Evolutionary conservation across 2,113 vertebrate species (phyloP).

Genomic region (Thalassoma bifasciatum): DNA sequence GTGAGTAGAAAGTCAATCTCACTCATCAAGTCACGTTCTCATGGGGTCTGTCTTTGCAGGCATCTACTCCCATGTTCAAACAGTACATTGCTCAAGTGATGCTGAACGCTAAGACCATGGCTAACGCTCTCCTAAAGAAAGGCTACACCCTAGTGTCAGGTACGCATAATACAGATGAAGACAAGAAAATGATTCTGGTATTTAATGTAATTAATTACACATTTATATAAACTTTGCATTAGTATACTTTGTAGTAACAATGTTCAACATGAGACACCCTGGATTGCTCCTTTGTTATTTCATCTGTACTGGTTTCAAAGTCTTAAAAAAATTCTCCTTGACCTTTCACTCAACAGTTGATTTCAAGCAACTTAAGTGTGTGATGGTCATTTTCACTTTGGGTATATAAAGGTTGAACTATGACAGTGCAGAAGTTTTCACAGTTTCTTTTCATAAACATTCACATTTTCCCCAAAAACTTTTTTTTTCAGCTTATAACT

Average conservation of each 20-base stretch:
- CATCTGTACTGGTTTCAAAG: conserved; percentile 40
- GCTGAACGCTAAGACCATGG: conserved; percentile 90
- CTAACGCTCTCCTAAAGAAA: conserved; percentile 85
- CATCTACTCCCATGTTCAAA: conserved; percentile 87
- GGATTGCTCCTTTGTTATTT: conserved; percentile 7
- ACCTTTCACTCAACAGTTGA: conserved; percentile 31
- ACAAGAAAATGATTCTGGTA: no score
- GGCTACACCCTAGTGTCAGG: conserved; percentile 92
- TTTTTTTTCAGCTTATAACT: background rate
- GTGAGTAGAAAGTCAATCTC: conserved; percentile 1
- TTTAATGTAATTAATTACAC: no score
- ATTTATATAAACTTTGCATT: no score
- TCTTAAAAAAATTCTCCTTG: conserved; percentile 28
- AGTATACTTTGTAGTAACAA: no score
- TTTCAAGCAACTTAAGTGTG: background rate
- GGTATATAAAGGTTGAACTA: conserved; percentile 6
- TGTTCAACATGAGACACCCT: conserved; percentile 14
- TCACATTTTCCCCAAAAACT: background rate
- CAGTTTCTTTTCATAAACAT: background rate
- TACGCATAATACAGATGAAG: conserved; percentile 43
- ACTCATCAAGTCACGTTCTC: background rate
- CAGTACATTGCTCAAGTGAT: conserved; percentile 90
- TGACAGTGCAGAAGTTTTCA: background rate
- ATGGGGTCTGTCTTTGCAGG: conserved; percentile 76
- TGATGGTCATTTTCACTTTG: background rate